Conservation (phyloP, 2,113 vertebrate species). For the Osmerus eperlanus region DNA sequence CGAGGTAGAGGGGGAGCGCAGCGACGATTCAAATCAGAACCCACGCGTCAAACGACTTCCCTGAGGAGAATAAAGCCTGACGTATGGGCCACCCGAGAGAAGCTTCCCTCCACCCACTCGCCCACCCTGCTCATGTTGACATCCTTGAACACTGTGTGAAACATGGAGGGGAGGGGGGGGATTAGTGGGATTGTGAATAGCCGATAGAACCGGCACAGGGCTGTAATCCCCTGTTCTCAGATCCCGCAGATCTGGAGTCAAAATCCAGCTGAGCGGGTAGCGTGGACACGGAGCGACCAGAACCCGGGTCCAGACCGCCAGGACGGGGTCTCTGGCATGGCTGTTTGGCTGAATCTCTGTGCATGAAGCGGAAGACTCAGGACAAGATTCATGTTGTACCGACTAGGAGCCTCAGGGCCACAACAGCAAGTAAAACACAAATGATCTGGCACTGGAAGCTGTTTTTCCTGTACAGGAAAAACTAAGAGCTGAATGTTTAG, state of each 20-base stretch:
- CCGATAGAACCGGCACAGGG: constrained; percentile 30
- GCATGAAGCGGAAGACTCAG: too few relatives aligned
- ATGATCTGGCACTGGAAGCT: constrained; percentile 13
- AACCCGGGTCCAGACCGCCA: neutral
- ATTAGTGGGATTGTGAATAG: constrained; percentile 36
- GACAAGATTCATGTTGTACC: too few relatives aligned
- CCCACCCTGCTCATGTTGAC: neutral
- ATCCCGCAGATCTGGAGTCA: constrained; percentile 33
- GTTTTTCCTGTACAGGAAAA: neutral
- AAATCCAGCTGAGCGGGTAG: constrained; percentile 31
- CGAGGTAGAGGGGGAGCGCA: too few relatives aligned
- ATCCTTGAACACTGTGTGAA: constrained; percentile 14
- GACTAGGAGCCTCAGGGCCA: neutral
- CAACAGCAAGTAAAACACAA: constrained; percentile 10
- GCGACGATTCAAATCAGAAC: too few relatives aligned
- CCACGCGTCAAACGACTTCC: constrained; percentile 1
- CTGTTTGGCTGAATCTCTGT: too few relatives aligned
- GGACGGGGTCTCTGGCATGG: too few relatives aligned
- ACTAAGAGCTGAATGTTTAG: constrained; percentile 5
- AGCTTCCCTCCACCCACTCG: neutral
- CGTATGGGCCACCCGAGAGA: constrained; percentile 9
- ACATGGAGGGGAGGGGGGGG: neutral
- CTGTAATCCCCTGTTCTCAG: constrained; percentile 26
- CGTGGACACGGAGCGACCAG: neutral
- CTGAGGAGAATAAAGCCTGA: neutral